Evolutionary conservation across 2,113 vertebrate genomes (phyloP).

Genomic region (Solea senegalensis): DNA sequence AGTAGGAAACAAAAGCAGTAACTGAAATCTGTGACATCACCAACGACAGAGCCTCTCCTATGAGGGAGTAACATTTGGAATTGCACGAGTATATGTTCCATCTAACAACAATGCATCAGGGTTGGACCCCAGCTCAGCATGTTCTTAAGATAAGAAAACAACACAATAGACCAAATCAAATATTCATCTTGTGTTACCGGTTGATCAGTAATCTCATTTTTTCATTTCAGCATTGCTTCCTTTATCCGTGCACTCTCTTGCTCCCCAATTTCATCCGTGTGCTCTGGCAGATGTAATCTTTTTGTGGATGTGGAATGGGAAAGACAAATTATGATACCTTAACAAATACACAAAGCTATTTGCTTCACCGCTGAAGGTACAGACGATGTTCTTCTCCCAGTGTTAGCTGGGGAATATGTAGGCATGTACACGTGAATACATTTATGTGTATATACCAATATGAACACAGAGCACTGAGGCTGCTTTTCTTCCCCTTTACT

Average conservation of each 20-base stretch:
- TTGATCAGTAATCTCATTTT: slow-evolving; percentile 77
- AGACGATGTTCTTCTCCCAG: slow-evolving; percentile 45
- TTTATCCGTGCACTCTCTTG: slow-evolving; percentile 36
- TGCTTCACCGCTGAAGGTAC: slow-evolving; percentile 34
- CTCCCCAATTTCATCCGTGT: slow-evolving; percentile 49
- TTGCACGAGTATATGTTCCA: slow-evolving; percentile 37
- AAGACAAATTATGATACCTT: slow-evolving; percentile 53
- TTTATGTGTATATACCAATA: slow-evolving; percentile 14
- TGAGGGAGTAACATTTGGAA: slow-evolving; percentile 13
- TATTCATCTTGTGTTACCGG: slow-evolving; percentile 59
- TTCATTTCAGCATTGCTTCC: slow-evolving; percentile 49
- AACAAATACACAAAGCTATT: slow-evolving; percentile 55
- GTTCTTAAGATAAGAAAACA: slow-evolving; percentile 61
- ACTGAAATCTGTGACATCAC: slow-evolving; percentile 31
- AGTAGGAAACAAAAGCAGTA: slow-evolving; percentile 33
- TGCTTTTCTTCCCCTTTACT: too few relatives aligned
- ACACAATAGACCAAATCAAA: slow-evolving; percentile 64
- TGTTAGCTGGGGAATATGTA: slow-evolving; percentile 24
- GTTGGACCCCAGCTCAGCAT: slow-evolving; percentile 19
- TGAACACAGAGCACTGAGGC: not conserved
- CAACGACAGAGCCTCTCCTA: slow-evolving; percentile 23
- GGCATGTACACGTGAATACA: not conserved
- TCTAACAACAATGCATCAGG: slow-evolving; percentile 32
- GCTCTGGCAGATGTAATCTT: slow-evolving; percentile 59
- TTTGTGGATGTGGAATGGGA: slow-evolving; percentile 42